phyloP scores from a whole-genome alignment of 2,888 invertebrate genomes.

The Lamellibrachia columna region DNA sequence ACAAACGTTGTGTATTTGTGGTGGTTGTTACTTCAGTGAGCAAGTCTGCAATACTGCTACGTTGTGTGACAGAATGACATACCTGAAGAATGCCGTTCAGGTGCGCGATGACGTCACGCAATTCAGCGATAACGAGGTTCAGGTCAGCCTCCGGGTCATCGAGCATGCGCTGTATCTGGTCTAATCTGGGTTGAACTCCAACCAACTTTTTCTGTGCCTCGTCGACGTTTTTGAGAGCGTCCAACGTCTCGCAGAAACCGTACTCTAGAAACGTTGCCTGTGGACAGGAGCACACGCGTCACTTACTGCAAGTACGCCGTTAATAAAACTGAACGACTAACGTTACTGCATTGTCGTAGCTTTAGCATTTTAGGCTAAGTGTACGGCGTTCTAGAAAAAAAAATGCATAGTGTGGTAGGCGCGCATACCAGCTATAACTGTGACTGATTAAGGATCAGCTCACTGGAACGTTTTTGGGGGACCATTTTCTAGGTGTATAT shows the following conservation, averaged over 20 bases:
- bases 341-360: no score
- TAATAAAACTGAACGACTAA: no score
- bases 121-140: slow-evolving; percentile 24
- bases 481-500: no score
- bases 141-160: slow-evolving; percentile 18
- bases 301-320: not conserved
- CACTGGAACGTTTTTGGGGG: no score
- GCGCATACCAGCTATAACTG: no score
- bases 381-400: no score
- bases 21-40: no score
- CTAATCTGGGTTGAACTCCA: slow-evolving; percentile 27
- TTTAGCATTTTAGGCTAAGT: no score
- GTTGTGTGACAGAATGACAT: not conserved
- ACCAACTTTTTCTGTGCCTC: slow-evolving; percentile 33
- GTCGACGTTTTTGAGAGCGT: slow-evolving; percentile 33
- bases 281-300: not conserved
- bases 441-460: no score
- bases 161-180: slow-evolving; percentile 26
- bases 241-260: slow-evolving; percentile 36
- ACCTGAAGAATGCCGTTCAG: slow-evolving; percentile 32
- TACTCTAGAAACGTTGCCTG: slow-evolving; percentile 35
- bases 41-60: no score
- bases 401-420: no score
- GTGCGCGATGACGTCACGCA: slow-evolving; percentile 31
- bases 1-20: no score